Evolutionary conservation across 2,888 invertebrate genomes (phyloP).

Genomic region (Ecliptopera silaceata): DNA sequence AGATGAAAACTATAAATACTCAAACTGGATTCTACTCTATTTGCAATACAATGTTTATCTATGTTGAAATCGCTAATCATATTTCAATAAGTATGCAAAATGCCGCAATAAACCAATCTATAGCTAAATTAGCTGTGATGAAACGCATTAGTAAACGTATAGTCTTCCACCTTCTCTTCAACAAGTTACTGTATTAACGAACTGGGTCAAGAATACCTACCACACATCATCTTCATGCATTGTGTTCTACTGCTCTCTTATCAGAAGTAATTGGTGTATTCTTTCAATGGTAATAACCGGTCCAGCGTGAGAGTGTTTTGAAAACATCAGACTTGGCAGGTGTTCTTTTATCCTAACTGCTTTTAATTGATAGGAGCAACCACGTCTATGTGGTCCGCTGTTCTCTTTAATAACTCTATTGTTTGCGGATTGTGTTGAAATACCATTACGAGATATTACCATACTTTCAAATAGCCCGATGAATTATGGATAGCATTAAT

Average conservation of each 20-base stretch:
- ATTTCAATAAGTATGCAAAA: slow-evolving; percentile 18
- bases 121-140: slow-evolving; percentile 24
- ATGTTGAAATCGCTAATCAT: slow-evolving; percentile 17
- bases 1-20: no score
- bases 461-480: slow-evolving; percentile 47
- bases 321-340: slow-evolving; percentile 31
- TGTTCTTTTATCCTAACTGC: slow-evolving; percentile 45
- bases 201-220: slow-evolving; percentile 41
- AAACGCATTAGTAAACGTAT: slow-evolving; percentile 16
- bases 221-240: slow-evolving; percentile 37
- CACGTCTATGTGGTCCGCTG: slow-evolving; percentile 44
- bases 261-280: slow-evolving; percentile 41
- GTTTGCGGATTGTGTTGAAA: slow-evolving; percentile 56
- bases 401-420: slow-evolving; percentile 57
- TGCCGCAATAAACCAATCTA: slow-evolving; percentile 30
- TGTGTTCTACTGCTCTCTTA: slow-evolving; percentile 27
- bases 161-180: slow-evolving; percentile 36
- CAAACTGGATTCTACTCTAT: not conserved
- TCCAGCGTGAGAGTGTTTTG: slow-evolving; percentile 45
- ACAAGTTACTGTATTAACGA: slow-evolving; percentile 30
- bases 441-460: slow-evolving; percentile 43
- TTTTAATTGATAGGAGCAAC: slow-evolving; percentile 57
- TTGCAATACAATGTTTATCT: slow-evolving; percentile 8
- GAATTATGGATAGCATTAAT: slow-evolving; percentile 41
- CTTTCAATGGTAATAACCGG: slow-evolving; percentile 32